These are phyloP conservation scores for Linnaemya tessellans DNA, from an alignment of 2,888 invertebrate genomes.

Conservation along the genomic window DNA sequence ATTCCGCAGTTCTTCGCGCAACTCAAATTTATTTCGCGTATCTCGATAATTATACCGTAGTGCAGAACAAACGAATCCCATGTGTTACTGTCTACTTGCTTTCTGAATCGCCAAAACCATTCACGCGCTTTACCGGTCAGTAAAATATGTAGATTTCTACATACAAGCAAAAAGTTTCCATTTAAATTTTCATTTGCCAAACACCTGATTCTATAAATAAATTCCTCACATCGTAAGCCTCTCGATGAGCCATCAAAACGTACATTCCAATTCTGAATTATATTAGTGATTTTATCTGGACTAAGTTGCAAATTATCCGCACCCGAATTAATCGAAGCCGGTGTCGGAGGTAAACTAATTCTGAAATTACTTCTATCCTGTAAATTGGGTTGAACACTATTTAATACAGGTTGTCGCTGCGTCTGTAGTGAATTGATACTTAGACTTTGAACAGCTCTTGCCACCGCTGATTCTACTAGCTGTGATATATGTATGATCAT, in stretches of 20 bases:
- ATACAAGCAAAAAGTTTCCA: background rate
- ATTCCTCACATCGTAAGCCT: conserved; percentile 7
- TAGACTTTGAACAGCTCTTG: background rate
- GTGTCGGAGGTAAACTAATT: background rate
- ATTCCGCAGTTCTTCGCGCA: conserved; percentile 12
- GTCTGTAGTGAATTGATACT: background rate
- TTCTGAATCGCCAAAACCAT: conserved; percentile 12
- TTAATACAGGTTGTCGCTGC: background rate
- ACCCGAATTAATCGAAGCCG: background rate
- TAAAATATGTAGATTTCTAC: background rate
- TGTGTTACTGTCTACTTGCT: background rate
- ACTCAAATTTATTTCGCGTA: conserved; percentile 4
- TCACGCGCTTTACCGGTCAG: no score
- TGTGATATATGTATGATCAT: background rate
- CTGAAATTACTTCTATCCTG: background rate
- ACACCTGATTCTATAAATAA: background rate
- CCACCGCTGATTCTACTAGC: background rate
- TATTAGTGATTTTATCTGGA: conserved; percentile 2
- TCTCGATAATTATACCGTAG: conserved; percentile 1
- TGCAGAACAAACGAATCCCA: conserved; percentile 4
- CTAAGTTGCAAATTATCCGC: background rate
- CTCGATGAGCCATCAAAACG: background rate
- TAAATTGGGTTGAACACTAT: background rate
- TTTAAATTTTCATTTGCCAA: conserved; percentile 4
- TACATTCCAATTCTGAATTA: conserved; percentile 23